Base-by-base conservation (phyloP, 2,888 invertebrate genomes). In the Automeris io region DNA sequence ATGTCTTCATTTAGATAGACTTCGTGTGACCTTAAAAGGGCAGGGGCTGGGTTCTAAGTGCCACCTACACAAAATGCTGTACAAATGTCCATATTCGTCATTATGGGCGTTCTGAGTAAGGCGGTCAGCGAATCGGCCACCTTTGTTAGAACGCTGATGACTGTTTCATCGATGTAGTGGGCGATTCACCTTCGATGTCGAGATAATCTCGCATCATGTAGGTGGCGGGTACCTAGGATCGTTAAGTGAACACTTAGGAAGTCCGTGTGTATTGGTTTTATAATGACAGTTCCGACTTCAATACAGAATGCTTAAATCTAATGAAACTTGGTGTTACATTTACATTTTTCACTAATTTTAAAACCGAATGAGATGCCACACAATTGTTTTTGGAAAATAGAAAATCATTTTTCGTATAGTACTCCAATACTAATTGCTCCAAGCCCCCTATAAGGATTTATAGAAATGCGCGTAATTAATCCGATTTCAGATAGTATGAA, bases 101-200 rank as follows among this genome's bases (percentile, higher is more conserved):
- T 64, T 66, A 77, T 75, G 76, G 78, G 76, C 79, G 81, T 76
- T 68, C 69, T 75, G 75, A 71, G 68, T 72, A 71, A 71, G 65
- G 57, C 65, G 60, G 61, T 51, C 71, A 64, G 67, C 81, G 74
- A 80, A 83, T 82, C 72, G 69, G 75, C 67, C 75, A 75, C 76
- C 75, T 82, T 82, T 78, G 81, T 79, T 72, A 72, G 72, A 70
- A 51, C 59, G 51, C 57, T 74, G 77, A 77, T 79, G 80, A 78
- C 74, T 71, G 67, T 71, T 71, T 70, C 63, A 61, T 61, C 49
- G 53, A 45, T 48, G 42, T 54, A 49, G 83, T 83, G 73, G 83
- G 85, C 76, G 81, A 80, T 81, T 82, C 74, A 81, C 77, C 82
- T 82, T 80, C 78, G 72, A 80, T 80, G 68, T 70, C 64, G 60